Evolutionary conservation across 2,888 invertebrate species (phyloP).

Genomic region (Drymonia ruficornis): DNA sequence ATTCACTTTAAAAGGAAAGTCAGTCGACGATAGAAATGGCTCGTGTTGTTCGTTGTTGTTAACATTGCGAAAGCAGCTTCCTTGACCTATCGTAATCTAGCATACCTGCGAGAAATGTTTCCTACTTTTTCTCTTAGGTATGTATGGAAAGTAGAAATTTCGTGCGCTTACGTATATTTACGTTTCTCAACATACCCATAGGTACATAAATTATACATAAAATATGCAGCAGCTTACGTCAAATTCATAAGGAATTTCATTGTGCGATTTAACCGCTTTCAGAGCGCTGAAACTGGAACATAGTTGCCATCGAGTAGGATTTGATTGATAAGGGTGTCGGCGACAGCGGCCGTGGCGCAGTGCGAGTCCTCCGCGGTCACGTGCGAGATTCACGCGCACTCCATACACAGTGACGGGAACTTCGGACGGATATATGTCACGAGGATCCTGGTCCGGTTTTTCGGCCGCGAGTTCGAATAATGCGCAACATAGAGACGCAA

Average conservation of each 20-base stretch:
- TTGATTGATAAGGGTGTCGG: slow-evolving; percentile 66
- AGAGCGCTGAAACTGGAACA: slow-evolving; percentile 54
- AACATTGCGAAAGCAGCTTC: too few relatives aligned
- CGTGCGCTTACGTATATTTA: background rate
- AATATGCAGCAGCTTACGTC: slow-evolving; percentile 20
- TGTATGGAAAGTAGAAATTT: too few relatives aligned
- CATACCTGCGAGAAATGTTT: too few relatives aligned
- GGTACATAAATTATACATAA: too few relatives aligned
- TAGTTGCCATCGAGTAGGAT: slow-evolving; percentile 45
- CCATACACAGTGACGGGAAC: slow-evolving; percentile 12
- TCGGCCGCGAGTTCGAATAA: slow-evolving; percentile 44
- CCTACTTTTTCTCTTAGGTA: too few relatives aligned
- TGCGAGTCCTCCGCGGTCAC: slow-evolving; percentile 34
- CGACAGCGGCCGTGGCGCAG: slow-evolving; percentile 24
- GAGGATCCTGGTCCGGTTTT: background rate
- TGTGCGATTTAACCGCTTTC: slow-evolving; percentile 37
- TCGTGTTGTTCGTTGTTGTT: too few relatives aligned
- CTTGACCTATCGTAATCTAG: too few relatives aligned
- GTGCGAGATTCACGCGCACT: slow-evolving; percentile 31
- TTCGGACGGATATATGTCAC: slow-evolving; percentile 5
- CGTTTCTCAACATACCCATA: background rate
- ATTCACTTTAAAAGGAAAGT: too few relatives aligned
- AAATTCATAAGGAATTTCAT: slow-evolving; percentile 25
- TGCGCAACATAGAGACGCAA: background rate
- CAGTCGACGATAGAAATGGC: too few relatives aligned